Conservation (phyloP, 2,113 vertebrate species). For the Craseonycteris thonglongyai region DNA sequence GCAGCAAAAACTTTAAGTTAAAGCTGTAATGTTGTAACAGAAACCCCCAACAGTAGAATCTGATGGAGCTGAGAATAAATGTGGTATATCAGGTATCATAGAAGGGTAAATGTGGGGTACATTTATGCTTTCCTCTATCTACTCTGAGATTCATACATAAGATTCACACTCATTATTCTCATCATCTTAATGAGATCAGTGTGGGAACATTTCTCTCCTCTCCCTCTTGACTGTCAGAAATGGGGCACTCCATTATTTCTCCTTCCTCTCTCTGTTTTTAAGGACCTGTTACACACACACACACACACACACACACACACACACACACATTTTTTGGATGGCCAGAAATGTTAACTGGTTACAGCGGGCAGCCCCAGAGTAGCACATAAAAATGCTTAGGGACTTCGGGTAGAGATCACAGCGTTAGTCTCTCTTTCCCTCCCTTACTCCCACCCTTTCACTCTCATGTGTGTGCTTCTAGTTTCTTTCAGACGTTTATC, state of each 20-base stretch:
- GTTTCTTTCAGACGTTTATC: not conserved
- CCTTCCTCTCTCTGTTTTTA: slow-evolving; percentile 28
- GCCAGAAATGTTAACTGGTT: slow-evolving; percentile 18
- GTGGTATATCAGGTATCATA: not conserved
- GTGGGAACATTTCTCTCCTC: slow-evolving; percentile 40
- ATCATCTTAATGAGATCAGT: slow-evolving; percentile 66
- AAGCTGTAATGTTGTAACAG: slow-evolving; percentile 44
- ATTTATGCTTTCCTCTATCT: slow-evolving; percentile 45
- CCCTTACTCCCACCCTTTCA: not conserved
- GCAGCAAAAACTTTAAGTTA: slow-evolving; percentile 48
- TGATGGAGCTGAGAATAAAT: slow-evolving; percentile 35
- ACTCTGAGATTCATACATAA: slow-evolving; percentile 34
- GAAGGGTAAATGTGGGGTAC: not conserved
- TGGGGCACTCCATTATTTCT: slow-evolving; percentile 25
- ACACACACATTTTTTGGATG: slow-evolving; percentile 34
- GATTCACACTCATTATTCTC: slow-evolving; percentile 56
- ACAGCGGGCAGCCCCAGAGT: not conserved
- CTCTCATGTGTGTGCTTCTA: not conserved
- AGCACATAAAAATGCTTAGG: not conserved
- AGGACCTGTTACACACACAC: too few species aligned
- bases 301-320: too few species aligned
- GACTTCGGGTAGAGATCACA: not conserved
- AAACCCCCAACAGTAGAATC: not conserved
- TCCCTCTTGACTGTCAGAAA: slow-evolving; percentile 44
- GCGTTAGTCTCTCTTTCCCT: not conserved